These are phyloP conservation scores for Neotoma lepida DNA, from an alignment of 2,113 vertebrate species.

Conservation along the genomic window DNA sequence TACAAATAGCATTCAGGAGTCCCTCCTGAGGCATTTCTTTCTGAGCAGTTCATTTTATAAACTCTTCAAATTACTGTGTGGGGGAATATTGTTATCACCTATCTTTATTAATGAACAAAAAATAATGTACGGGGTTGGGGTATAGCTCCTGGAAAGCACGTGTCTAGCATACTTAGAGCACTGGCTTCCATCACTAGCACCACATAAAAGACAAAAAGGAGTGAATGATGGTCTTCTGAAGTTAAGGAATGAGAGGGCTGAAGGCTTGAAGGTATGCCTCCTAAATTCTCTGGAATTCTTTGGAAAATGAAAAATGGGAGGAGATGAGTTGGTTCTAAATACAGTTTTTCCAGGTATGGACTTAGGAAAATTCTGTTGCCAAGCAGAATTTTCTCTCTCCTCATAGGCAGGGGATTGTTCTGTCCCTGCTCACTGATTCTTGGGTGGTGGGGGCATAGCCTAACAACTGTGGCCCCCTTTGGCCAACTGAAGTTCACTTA, in stretches of 20 bases:
- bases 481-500: background rate
- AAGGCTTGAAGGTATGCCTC: background rate
- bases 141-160: background rate
- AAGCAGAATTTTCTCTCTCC: background rate
- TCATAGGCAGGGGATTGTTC: accelerated
- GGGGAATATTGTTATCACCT: background rate
- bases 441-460: background rate
- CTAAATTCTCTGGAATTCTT: background rate
- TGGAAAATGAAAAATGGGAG: background rate
- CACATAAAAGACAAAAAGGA: background rate
- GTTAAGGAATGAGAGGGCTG: background rate
- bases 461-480: background rate
- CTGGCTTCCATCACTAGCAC: background rate
- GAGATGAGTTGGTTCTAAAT: background rate
- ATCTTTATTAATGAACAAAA: background rate
- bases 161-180: background rate
- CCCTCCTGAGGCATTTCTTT: background rate
- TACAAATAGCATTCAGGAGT: background rate
- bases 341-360: background rate
- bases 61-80: background rate
- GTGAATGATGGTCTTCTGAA: background rate
- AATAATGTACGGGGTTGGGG: background rate
- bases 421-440: background rate
- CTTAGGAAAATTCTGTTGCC: background rate
- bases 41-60: background rate